Conservation (phyloP, 2,113 vertebrate genomes). For the Illadopsis cleaveri region DNA sequence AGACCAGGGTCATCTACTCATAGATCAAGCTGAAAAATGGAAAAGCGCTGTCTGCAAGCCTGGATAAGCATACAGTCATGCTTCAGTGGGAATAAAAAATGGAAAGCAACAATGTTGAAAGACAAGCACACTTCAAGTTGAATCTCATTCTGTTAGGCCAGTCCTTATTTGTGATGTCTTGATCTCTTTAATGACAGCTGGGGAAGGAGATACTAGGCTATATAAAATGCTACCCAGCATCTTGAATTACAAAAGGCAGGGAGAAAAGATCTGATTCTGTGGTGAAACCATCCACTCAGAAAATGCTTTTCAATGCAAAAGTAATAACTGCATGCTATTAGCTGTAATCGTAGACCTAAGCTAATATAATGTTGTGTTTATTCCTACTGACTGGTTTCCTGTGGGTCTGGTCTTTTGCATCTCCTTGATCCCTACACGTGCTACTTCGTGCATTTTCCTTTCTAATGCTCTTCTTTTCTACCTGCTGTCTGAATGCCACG, state of each 20-base stretch:
- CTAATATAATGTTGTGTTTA: neutral
- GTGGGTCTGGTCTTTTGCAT: neutral
- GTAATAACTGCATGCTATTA: neutral
- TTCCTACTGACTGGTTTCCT: neutral
- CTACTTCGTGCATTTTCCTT: neutral
- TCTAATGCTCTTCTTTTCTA: neutral
- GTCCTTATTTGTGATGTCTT: neutral
- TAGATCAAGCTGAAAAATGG: neutral
- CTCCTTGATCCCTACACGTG: neutral
- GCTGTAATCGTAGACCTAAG: neutral
- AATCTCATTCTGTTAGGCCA: neutral
- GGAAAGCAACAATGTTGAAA: neutral
- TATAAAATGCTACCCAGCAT: neutral
- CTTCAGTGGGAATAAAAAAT: neutral
- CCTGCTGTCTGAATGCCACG: neutral
- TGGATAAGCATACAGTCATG: neutral
- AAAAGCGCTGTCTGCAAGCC: neutral
- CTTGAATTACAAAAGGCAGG: neutral
- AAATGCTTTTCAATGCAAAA: slow-evolving; percentile 1
- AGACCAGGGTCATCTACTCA: neutral
- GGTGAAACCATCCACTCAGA: neutral
- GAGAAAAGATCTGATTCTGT: neutral
- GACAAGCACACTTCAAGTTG: neutral
- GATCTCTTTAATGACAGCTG: neutral
- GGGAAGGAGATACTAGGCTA: neutral